Base-by-base conservation (phyloP, 2,888 invertebrate genomes). In the Heliconius sara region DNA sequence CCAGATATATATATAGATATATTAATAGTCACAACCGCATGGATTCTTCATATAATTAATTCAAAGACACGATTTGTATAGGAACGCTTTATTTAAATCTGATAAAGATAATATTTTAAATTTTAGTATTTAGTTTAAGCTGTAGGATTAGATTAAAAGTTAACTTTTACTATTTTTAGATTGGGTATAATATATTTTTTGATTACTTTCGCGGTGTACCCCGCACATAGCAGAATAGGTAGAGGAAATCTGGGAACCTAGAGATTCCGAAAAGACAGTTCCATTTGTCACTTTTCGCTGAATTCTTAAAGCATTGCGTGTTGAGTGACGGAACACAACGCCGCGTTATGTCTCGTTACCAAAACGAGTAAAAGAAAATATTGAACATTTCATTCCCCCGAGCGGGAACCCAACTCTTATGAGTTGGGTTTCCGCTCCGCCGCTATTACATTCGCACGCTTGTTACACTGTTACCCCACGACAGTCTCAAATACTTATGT, bases 11-110 rank as follows among this genome's bases (percentile, higher is more conserved):
- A 60, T 13, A 16, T 16, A 47, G 4, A 16, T 47, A 47, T 39
- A 39, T 39, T 39, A 39, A 39, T n/a, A 52, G 30, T 43, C 22
- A 68, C n/a, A 43, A 43, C 39, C 68, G 43, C 68, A 68, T 68
- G n/a, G 39, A 68, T 68, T 68, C 68, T 68, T 68, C 39, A 43
- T 43, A 25, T 70, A 47, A 70, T 70, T 43, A 70, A 70, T 70
- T 70, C 70, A 70, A 47, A n/a, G 43, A 16, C 43, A 70, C 70
- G 70, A 70, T 1, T 70, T 47, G 43, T 39, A 7, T 0, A 19
- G 2, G 0, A 25, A 70, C 34, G 68, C 47, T 43, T 70, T 25
- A 70, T 47, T 43, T 25, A 9, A 70, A 34, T 3, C 1, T 27
- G 22, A 34, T 22, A 34, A 34, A 39, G 25, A 16, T 25, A 19